A percentile compares a stretch with the other conserved stretches of the same genome.
Evolutionary conservation across 1,140 invertebrate species (phyloP).

Genomic region (Neotoxoptera formosana): DNA sequence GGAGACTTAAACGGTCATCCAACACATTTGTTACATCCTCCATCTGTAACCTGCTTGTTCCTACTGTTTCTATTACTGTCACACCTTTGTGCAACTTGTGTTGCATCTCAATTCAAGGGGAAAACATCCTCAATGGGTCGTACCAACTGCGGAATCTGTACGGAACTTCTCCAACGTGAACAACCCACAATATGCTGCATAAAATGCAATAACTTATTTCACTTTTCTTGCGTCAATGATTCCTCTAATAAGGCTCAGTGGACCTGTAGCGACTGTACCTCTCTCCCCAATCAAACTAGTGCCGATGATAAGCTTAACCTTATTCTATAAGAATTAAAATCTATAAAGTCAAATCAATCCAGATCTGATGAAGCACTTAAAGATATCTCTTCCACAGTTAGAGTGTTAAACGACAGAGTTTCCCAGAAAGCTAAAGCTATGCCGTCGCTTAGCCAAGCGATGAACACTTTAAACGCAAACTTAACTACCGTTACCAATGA

Average conservation of each 20-base stretch:
- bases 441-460: neutral
- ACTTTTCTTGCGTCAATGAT: neutral
- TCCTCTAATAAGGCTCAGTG: too few species aligned
- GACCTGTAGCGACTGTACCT: neutral
- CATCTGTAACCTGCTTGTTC: too few species aligned
- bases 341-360: neutral
- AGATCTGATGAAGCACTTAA: neutral
- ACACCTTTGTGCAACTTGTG: too few species aligned
- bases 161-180: neutral
- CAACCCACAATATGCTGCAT: neutral
- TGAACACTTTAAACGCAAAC: neutral
- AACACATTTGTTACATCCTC: too few species aligned
- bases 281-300: neutral
- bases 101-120: too few species aligned
- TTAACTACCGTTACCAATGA: neutral
- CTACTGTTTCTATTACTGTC: too few species aligned
- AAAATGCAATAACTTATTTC: neutral
- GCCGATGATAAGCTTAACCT: neutral
- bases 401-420: neutral
- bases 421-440: neutral
- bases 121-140: too few species aligned
- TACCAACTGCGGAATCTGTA: neutral
- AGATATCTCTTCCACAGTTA: neutral
- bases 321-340: neutral
- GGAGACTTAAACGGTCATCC: too few species aligned